Percentiles rank a stretch among this genome's conserved stretches.
These are phyloP conservation scores for Coreoperca whiteheadi DNA, from an alignment of 2,113 vertebrate species.

Conservation along the genomic window DNA sequence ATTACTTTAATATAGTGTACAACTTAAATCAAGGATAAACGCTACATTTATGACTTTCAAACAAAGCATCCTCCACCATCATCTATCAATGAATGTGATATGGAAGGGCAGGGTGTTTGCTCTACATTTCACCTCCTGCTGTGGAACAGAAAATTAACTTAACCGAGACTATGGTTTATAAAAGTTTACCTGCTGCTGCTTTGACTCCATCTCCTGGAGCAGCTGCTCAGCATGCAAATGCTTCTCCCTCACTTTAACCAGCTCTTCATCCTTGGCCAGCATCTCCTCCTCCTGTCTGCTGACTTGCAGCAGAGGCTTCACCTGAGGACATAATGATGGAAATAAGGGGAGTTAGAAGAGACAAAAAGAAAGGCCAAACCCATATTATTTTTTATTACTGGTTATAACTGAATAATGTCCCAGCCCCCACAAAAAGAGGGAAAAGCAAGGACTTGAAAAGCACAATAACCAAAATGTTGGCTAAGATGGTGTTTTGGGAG, in stretches of 20 bases:
- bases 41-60: neutral
- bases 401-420: too few species aligned
- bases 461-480: neutral
- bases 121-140: neutral
- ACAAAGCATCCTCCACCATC: neutral
- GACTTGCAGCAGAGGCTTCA: conserved; percentile 97
- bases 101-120: neutral
- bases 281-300: conserved; percentile 98
- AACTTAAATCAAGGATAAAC: too few species aligned
- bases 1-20: too few species aligned
- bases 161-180: neutral
- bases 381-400: too few species aligned
- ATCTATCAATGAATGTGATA: neutral
- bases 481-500: neutral
- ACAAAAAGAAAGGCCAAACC: accelerated
- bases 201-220: conserved; percentile 88
- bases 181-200: conserved; percentile 89
- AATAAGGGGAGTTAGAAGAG: neutral
- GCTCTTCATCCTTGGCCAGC: conserved; percentile 95
- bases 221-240: conserved; percentile 90
- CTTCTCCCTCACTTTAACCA: conserved; percentile 92
- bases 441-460: neutral
- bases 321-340: conserved; percentile 77
- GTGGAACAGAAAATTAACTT: neutral
- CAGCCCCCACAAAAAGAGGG: neutral